Percentiles rank a stretch among this genome's conserved stretches.
Evolutionary conservation across 1,140 invertebrate species (phyloP).

Genomic region (Aphaenogaster rudis): DNA sequence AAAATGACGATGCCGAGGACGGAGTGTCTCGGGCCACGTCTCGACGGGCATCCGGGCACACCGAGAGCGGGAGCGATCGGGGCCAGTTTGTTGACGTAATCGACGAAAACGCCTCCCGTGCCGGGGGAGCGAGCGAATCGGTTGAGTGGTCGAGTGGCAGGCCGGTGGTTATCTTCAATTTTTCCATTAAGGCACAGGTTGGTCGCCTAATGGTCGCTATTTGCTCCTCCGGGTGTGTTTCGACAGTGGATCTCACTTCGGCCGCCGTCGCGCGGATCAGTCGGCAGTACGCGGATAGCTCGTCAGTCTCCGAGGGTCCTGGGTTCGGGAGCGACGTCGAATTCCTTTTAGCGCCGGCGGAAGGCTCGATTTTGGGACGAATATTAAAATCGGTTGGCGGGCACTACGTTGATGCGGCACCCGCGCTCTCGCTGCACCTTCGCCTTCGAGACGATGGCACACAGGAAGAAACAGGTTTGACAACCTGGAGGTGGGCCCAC

Average conservation of each 20-base stretch:
- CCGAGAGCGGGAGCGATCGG: slow-evolving; percentile 66
- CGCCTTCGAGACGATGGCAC: slow-evolving; percentile 77
- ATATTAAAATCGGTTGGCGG: slow-evolving; percentile 73
- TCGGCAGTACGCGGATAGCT: background rate
- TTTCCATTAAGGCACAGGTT: slow-evolving; percentile 80
- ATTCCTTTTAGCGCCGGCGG: slow-evolving; percentile 43
- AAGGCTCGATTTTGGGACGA: slow-evolving; percentile 63
- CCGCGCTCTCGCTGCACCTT: slow-evolving; percentile 75
- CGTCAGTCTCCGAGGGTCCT: background rate
- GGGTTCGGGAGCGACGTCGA: background rate
- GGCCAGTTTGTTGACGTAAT: slow-evolving; percentile 78
- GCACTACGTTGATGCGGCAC: slow-evolving; percentile 76
- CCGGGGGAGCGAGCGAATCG: slow-evolving; percentile 67
- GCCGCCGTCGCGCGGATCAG: slow-evolving; percentile 39
- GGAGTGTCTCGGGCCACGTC: slow-evolving; percentile 28
- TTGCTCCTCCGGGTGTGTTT: slow-evolving; percentile 71
- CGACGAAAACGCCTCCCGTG: slow-evolving; percentile 75
- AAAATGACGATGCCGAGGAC: slow-evolving; percentile 45
- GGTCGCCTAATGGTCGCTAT: slow-evolving; percentile 80
- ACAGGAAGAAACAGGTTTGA: slow-evolving; percentile 85
- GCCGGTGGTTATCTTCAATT: slow-evolving; percentile 80
- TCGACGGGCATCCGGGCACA: slow-evolving; percentile 28
- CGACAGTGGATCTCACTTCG: slow-evolving; percentile 75
- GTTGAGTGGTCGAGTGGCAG: slow-evolving; percentile 77
- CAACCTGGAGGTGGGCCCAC: slow-evolving; percentile 83